Conservation (phyloP, 1,140 invertebrate species). For the Bombus waltoni region DNA sequence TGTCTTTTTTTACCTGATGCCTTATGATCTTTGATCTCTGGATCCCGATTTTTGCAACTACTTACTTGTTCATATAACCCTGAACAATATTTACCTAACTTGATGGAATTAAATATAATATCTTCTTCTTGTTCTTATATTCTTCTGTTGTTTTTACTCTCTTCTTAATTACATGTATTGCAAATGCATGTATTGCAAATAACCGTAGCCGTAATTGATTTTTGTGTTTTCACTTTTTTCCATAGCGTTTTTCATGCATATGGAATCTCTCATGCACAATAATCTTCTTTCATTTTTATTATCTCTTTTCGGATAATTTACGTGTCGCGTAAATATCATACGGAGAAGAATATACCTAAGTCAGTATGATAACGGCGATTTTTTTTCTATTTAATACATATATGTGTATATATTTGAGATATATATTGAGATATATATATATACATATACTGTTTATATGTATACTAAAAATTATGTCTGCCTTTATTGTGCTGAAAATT, state of each 20-base stretch:
- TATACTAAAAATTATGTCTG: slow-evolving; percentile 8
- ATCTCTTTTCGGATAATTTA: background rate
- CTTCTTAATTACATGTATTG: slow-evolving; percentile 64
- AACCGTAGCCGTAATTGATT: slow-evolving; percentile 42
- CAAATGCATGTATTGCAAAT: slow-evolving; percentile 74
- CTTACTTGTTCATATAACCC: slow-evolving; percentile 14
- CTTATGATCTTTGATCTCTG: slow-evolving; percentile 43
- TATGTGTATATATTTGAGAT: too few relatives aligned
- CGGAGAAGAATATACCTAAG: slow-evolving; percentile 40
- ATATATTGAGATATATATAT: background rate
- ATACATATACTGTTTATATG: background rate
- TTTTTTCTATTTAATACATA: slow-evolving; percentile 5
- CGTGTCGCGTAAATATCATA: slow-evolving; percentile 51
- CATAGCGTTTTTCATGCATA: slow-evolving; percentile 23
- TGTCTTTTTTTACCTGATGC: slow-evolving; percentile 18
- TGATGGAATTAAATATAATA: slow-evolving; percentile 49
- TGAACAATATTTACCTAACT: slow-evolving; percentile 11
- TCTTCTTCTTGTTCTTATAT: slow-evolving; percentile 47
- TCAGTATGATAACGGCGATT: slow-evolving; percentile 57
- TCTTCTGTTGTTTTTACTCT: slow-evolving; percentile 1
- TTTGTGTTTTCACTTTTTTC: slow-evolving; percentile 35
- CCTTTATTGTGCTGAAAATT: background rate
- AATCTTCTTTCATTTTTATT: background rate
- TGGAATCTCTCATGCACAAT: slow-evolving; percentile 43
- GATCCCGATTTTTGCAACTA: slow-evolving; percentile 56